Percentiles rank a stretch among this genome's conserved stretches.
phyloP scores from a whole-genome alignment of 2,797 vertebrate genomes.

The Gastrophryne carolinensis region DNA sequence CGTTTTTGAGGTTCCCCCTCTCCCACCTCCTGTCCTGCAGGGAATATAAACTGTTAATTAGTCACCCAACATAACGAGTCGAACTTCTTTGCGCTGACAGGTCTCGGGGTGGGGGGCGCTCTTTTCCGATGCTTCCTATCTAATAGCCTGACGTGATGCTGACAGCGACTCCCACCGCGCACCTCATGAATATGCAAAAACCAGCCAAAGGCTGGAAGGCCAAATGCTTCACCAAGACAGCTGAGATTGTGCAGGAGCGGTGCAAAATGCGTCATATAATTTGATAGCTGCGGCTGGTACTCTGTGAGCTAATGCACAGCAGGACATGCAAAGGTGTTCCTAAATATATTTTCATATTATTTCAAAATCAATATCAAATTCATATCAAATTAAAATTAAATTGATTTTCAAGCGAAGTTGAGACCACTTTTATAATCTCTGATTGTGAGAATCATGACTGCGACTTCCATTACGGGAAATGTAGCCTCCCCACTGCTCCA shows the following conservation, averaged over 20 bases:
- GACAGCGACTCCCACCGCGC: neutral
- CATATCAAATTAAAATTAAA: too few relatives aligned
- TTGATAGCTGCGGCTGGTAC: too few relatives aligned
- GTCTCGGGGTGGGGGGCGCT: neutral
- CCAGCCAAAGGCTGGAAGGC: neutral
- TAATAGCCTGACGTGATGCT: neutral
- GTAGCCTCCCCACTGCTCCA: too few relatives aligned
- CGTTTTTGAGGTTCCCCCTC: neutral
- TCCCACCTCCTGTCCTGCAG: neutral
- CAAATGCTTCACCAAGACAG: neutral
- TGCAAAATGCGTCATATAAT: too few relatives aligned
- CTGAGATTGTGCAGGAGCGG: neutral
- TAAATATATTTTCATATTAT: too few relatives aligned
- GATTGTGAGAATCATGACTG: too few relatives aligned
- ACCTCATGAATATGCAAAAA: conserved; percentile 17
- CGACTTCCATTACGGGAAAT: too few relatives aligned
- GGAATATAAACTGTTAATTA: conserved; percentile 1
- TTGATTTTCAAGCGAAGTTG: too few relatives aligned
- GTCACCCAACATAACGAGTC: neutral
- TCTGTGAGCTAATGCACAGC: too few relatives aligned
- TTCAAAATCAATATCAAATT: too few relatives aligned
- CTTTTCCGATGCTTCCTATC: neutral
- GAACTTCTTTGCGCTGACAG: neutral
- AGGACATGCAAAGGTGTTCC: too few relatives aligned
- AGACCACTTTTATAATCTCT: too few relatives aligned